phyloP scores from a whole-genome alignment of 2,888 invertebrate species.

The Luffia ferchaultella region DNA sequence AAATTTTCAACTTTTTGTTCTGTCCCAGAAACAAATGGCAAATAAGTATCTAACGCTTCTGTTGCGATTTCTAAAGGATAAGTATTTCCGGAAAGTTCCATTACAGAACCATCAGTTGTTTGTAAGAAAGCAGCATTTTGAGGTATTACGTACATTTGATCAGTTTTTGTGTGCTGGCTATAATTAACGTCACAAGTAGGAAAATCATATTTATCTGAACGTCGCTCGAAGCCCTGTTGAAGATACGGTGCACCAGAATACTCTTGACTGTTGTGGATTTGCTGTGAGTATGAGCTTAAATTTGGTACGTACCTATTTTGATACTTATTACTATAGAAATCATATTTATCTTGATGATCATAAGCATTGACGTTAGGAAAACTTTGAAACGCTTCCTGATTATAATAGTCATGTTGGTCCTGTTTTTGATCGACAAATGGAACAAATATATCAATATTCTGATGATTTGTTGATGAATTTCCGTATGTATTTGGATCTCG shows the following conservation, averaged over 20 bases:
- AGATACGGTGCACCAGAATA: no score
- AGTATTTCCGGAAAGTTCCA: no score
- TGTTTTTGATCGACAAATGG: slow-evolving; percentile 22
- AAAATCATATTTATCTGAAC: background rate
- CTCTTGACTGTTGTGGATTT: background rate
- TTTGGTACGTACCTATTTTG: no score
- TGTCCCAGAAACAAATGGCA: no score
- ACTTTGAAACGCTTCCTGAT: background rate
- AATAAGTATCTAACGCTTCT: no score
- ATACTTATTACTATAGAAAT: background rate
- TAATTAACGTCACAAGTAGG: background rate
- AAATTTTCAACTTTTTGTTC: no score
- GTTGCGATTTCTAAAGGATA: no score
- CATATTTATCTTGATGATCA: slow-evolving; percentile 12
- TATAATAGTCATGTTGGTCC: slow-evolving; percentile 12
- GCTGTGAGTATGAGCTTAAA: no score
- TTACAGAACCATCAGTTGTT: no score
- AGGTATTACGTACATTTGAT: no score
- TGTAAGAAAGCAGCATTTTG: no score
- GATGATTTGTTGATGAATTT: slow-evolving; percentile 12
- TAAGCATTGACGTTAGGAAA: slow-evolving; percentile 12
- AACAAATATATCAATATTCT: slow-evolving; percentile 34
- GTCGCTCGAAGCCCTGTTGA: background rate
- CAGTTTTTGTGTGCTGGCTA: no score
- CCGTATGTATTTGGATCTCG: background rate